These are phyloP conservation scores for Calvadosia cruxmelitensis DNA, from an alignment of 30 jellyfish, hydroid and myxozoan species.

Conservation along the genomic window DNA sequence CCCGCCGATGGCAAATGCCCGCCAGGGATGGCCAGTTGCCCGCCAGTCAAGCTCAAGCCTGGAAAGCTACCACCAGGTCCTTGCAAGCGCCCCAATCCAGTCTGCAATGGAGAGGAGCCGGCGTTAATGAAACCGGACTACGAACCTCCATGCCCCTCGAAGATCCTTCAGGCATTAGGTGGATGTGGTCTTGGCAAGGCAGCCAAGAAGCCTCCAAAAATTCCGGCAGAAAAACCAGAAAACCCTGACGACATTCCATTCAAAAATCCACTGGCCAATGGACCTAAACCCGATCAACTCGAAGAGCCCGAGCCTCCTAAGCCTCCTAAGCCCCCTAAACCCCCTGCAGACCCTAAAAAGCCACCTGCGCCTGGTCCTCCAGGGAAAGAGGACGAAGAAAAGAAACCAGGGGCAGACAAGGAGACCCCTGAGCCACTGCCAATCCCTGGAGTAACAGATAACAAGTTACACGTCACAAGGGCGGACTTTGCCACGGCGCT, in stretches of 20 bases:
- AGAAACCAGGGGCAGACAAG: background rate
- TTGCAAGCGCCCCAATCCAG: conserved; percentile 37
- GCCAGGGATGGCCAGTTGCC: conserved; percentile 40
- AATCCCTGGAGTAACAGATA: background rate
- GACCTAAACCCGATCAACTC: background rate
- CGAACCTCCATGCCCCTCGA: conserved; percentile 81
- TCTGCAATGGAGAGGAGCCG: conserved; percentile 34
- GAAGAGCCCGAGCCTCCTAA: conserved; percentile 11
- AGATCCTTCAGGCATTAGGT: conserved; percentile 41
- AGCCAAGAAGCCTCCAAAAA: conserved; percentile 17
- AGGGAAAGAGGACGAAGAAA: background rate
- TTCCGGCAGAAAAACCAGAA: background rate
- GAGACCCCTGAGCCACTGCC: background rate
- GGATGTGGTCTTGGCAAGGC: conserved; percentile 31
- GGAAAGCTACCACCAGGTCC: conserved; percentile 27
- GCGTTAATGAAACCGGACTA: conserved; percentile 19
- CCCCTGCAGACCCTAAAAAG: conserved; percentile 24
- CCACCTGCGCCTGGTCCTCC: conserved; percentile 31
- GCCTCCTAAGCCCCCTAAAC: conserved; percentile 23
- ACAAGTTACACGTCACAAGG: background rate
- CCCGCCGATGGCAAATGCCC: conserved; percentile 36
- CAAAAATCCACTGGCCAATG: background rate
- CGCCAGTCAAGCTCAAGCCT: conserved; percentile 12
- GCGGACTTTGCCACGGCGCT: background rate
- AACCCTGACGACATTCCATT: background rate